Evolutionary conservation across 2,113 vertebrate species (phyloP).

Genomic region (Tragelaphus buxtoni): DNA sequence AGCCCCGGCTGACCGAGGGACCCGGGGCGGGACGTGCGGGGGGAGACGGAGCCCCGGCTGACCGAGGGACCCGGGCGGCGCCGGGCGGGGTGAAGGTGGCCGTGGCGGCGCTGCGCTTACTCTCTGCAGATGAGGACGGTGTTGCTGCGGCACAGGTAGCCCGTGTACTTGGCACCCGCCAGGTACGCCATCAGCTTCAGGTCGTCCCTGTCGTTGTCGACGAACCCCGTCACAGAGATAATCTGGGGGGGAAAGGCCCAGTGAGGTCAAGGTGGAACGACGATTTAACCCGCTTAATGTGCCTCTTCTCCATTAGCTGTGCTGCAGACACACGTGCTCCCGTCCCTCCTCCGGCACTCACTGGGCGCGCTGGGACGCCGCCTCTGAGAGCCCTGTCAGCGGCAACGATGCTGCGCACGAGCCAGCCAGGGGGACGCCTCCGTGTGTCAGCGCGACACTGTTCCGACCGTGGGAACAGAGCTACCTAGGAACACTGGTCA

Average conservation of each 20-base stretch:
- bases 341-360: accelerated
- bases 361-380: accelerated
- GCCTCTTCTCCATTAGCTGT: not conserved
- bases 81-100: accelerated
- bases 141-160: slow-evolving; percentile 96
- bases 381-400: accelerated
- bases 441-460: accelerated
- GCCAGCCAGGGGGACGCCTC: too few relatives aligned
- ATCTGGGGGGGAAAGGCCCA: slow-evolving; percentile 82
- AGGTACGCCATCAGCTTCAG: slow-evolving; percentile 96
- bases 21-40: accelerated
- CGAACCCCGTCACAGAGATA: slow-evolving; percentile 95
- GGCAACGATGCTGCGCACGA: accelerated
- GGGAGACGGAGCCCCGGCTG: too few relatives aligned
- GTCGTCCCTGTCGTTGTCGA: slow-evolving; percentile 95
- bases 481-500: accelerated
- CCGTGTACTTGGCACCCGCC: slow-evolving; percentile 94
- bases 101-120: slow-evolving; percentile 77
- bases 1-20: too few relatives aligned
- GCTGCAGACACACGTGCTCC: accelerated
- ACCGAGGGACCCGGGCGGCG: accelerated
- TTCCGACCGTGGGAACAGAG: not conserved
- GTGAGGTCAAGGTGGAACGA: accelerated
- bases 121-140: slow-evolving; percentile 98
- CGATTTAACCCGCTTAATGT: accelerated